These are phyloP conservation scores for Parascotia fuliginaria DNA, from an alignment of 2,888 invertebrate genomes.

Conservation along the genomic window DNA sequence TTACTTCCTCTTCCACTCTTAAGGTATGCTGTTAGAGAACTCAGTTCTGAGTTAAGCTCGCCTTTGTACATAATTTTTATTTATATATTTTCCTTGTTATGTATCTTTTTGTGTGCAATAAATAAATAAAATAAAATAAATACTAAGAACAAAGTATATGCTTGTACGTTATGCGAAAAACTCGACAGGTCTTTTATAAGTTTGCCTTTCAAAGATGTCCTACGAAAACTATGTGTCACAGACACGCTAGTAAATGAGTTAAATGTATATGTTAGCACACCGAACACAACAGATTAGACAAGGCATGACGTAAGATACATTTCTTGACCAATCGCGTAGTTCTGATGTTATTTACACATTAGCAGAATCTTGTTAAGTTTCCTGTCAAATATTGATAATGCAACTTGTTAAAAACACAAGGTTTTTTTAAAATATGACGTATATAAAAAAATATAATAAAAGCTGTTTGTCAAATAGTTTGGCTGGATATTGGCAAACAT, in stretches of 20 bases:
- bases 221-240: conserved; percentile 63
- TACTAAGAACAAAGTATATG: conserved; percentile 28
- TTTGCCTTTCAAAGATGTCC: conserved; percentile 47
- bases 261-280: conserved; percentile 55
- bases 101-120: too few species aligned
- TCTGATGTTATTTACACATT: conserved; percentile 50
- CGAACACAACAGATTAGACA: conserved; percentile 63
- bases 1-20: too few species aligned
- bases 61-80: too few species aligned
- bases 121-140: too few species aligned
- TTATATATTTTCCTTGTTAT: too few species aligned
- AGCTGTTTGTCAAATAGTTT: conserved; percentile 22
- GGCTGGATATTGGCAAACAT: conserved; percentile 42
- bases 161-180: conserved; percentile 27
- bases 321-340: conserved; percentile 54
- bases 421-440: conserved; percentile 20
- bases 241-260: conserved; percentile 70
- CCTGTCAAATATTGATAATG: conserved; percentile 48
- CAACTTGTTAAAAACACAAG: conserved; percentile 20
- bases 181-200: conserved; percentile 50
- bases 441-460: not conserved
- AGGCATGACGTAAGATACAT: conserved; percentile 60
- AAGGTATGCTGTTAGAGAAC: too few species aligned
- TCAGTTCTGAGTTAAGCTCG: too few species aligned
- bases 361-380: conserved; percentile 47